Evolutionary conservation across 2,888 invertebrate genomes (phyloP).

Genomic region (Seira ritae): DNA sequence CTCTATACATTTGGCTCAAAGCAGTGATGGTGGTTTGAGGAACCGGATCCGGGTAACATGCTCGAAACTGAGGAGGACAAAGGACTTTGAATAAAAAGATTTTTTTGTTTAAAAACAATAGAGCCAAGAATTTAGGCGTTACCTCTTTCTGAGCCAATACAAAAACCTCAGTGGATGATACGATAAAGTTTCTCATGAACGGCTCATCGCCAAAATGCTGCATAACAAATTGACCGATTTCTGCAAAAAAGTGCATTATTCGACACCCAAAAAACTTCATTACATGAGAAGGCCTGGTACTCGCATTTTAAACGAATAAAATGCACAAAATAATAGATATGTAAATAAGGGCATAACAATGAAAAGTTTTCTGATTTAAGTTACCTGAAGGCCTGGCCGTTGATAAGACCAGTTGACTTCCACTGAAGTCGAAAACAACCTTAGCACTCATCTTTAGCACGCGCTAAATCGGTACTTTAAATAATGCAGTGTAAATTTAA

Average conservation of each 20-base stretch:
- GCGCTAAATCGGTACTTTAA: no score
- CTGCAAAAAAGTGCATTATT: not conserved
- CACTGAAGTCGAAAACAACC: slow-evolving; percentile 33
- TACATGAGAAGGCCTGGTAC: no score
- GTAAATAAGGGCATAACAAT: not conserved
- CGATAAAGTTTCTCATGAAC: slow-evolving; percentile 67
- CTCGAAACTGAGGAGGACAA: slow-evolving; percentile 56
- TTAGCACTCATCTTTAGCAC: no score
- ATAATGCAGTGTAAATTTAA: no score
- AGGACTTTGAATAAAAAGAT: slow-evolving; percentile 1
- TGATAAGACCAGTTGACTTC: slow-evolving; percentile 33
- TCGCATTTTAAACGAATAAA: no score
- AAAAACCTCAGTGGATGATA: slow-evolving; percentile 68
- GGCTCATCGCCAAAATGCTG: slow-evolving; percentile 66
- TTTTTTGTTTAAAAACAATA: slow-evolving; percentile 13
- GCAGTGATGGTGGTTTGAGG: slow-evolving; percentile 65
- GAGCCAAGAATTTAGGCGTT: slow-evolving; percentile 24
- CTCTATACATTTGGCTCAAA: slow-evolving; percentile 69
- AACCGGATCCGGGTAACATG: slow-evolving; percentile 66
- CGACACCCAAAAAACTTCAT: no score
- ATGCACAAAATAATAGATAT: not conserved
- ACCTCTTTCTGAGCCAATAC: slow-evolving; percentile 67
- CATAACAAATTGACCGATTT: not conserved
- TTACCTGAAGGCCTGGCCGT: slow-evolving; percentile 24
- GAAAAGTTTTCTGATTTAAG: not conserved